phyloP scores from a whole-genome alignment of 2,797 vertebrate species.

The Sphenopsis melanotis region DNA sequence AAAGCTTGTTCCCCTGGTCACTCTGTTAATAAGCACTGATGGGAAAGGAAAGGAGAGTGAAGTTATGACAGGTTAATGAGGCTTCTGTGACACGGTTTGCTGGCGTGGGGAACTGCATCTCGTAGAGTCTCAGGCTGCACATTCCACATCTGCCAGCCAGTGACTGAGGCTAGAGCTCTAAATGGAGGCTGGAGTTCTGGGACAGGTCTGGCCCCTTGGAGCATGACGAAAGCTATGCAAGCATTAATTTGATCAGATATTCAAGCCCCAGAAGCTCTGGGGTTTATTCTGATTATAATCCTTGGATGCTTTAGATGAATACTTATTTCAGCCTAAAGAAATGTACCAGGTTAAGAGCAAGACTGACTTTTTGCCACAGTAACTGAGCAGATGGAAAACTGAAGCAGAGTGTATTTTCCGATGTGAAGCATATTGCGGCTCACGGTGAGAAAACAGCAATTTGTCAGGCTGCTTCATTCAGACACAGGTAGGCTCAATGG shows the following conservation, averaged over 20 bases:
- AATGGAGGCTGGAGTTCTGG: not conserved
- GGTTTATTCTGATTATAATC: not conserved
- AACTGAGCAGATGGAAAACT: not conserved
- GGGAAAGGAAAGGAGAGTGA: not conserved
- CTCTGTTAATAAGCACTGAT: not conserved
- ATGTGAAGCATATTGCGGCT: not conserved
- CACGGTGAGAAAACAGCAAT: not conserved
- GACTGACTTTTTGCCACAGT: not conserved
- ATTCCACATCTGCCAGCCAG: not conserved
- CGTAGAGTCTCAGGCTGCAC: accelerated
- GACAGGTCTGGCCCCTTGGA: not conserved
- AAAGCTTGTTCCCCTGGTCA: not conserved
- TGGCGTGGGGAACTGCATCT: not conserved
- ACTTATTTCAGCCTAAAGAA: not conserved
- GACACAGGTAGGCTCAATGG: not conserved
- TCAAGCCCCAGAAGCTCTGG: not conserved
- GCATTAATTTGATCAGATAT: not conserved
- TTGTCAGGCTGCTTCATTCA: not conserved
- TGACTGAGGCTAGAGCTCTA: accelerated
- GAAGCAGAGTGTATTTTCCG: not conserved
- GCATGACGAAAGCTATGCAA: not conserved
- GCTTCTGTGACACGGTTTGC: not conserved
- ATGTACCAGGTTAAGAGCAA: not conserved
- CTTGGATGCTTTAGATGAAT: not conserved
- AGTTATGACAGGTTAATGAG: not conserved